Evolutionary conservation across 2,113 vertebrate species (phyloP).

Genomic region (Zeus faber): DNA sequence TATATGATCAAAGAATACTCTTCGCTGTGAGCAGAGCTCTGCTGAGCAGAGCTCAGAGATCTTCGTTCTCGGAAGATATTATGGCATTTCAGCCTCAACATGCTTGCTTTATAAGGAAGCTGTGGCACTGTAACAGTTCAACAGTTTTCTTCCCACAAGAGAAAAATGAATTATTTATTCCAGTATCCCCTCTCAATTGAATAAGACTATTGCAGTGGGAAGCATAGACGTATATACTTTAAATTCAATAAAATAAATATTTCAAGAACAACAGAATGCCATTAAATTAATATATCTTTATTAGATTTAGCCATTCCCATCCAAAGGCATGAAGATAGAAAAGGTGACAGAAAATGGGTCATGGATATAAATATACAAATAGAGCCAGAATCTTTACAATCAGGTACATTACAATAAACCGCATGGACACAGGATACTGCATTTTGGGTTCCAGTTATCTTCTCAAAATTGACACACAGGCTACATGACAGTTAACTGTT

Average conservation of each 20-base stretch:
- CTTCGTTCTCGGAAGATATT: too few relatives aligned
- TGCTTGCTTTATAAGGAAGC: too few relatives aligned
- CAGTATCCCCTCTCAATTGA: too few relatives aligned
- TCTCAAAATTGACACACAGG: conserved; percentile 36
- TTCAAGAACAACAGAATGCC: background rate
- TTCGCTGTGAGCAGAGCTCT: too few relatives aligned
- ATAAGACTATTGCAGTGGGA: too few relatives aligned
- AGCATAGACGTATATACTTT: too few relatives aligned
- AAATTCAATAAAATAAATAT: conserved; percentile 1
- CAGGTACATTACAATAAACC: conserved; percentile 47
- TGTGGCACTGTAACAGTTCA: too few relatives aligned
- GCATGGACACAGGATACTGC: conserved; percentile 41
- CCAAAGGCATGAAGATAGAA: conserved; percentile 66
- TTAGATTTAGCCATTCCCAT: conserved; percentile 60
- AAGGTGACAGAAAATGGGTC: conserved; percentile 57
- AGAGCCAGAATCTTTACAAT: conserved; percentile 59
- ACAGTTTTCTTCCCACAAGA: too few relatives aligned
- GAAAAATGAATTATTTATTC: too few relatives aligned
- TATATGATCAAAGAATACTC: too few relatives aligned
- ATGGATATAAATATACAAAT: conserved; percentile 68
- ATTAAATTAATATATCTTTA: conserved; percentile 50
- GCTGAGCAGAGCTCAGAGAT: too few relatives aligned
- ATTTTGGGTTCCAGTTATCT: conserved; percentile 47
- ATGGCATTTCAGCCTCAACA: too few relatives aligned
- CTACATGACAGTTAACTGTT: conserved; percentile 35